phyloP scores from a whole-genome alignment of 2,797 vertebrate genomes.

The Propithecus perrieri region DNA sequence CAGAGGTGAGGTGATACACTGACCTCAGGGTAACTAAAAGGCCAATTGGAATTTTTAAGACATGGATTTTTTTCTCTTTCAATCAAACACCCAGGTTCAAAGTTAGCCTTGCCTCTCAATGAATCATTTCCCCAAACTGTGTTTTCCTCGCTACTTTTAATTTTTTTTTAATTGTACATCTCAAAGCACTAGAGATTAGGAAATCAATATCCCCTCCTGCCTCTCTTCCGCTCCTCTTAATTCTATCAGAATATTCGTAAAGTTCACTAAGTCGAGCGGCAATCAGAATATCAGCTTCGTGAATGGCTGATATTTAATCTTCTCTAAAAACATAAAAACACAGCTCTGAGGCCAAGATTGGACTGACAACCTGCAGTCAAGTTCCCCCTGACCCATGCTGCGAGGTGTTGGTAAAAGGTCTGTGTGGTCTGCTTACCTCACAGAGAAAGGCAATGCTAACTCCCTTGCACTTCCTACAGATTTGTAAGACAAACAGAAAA shows the following conservation, averaged over 20 bases:
- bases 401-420: not conserved
- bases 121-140: not conserved
- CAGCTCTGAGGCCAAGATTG: not conserved
- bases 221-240: not conserved
- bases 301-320: not conserved
- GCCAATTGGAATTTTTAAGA: not conserved
- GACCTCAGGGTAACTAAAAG: not conserved
- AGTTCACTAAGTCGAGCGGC: not conserved
- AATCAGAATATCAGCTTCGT: not conserved
- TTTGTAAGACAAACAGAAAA: not conserved
- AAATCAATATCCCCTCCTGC: not conserved
- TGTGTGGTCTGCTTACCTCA: not conserved
- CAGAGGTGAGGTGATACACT: accelerated
- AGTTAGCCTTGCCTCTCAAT: not conserved
- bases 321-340: not conserved
- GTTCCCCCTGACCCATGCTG: not conserved
- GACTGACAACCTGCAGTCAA: not conserved
- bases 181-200: not conserved
- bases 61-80: not conserved
- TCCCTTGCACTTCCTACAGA: not conserved
- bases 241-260: not conserved
- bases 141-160: not conserved
- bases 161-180: not conserved
- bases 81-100: not conserved
- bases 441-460: not conserved